Base-by-base conservation (phyloP, 2,888 invertebrate species). In the Myopa tessellatipennis region DNA sequence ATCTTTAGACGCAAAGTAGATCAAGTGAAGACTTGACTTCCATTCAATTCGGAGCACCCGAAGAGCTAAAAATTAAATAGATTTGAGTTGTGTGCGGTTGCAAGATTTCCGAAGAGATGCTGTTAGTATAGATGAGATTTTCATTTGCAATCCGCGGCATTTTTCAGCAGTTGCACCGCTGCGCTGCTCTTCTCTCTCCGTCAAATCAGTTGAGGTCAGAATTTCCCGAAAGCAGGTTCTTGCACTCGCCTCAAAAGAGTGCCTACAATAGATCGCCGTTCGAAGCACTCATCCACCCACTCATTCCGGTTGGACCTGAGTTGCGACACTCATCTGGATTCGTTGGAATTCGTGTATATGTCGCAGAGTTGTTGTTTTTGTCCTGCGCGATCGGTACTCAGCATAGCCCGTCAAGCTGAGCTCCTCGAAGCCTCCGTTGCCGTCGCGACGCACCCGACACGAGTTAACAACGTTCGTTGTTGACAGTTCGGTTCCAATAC, bases 351-450 rank as follows among this genome's bases (percentile, higher is more conserved):
- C 45, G 74, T 77, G 78, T 79, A 79, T 81, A 82, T 82, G 82
- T 81, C 81, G 81, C 79, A 79, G 38, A 79, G 79, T 77, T 77
- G 67, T 81, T 76, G 73, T 78, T 78, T 76, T 26, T 55, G 65
- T 50, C 69, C 12, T 75, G 69, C 74, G 71, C 63, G 78, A 75
- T 58, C 79, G 73, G 79, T 77, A 60, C 63, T 40, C 69, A 74
- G 69, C 50, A 78, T 63, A 81, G 80, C 76, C 78, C 76, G 79
- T 82, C 85, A 85, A 85, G 82, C 85, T 84, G 83, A 82, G 84
- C 84, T 84, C 87, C 79, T 85, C 86, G 85, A 88, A 87, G 82
- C 88, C 85, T 78, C 87, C 87, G 76, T 81, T 85, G 82, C 85
- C 87, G 79, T 85, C 87, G 81, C 83, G 82, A 76, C 80, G 68